Conservation (phyloP, 2,888 invertebrate species). For the Parnassius glacialis region DNA sequence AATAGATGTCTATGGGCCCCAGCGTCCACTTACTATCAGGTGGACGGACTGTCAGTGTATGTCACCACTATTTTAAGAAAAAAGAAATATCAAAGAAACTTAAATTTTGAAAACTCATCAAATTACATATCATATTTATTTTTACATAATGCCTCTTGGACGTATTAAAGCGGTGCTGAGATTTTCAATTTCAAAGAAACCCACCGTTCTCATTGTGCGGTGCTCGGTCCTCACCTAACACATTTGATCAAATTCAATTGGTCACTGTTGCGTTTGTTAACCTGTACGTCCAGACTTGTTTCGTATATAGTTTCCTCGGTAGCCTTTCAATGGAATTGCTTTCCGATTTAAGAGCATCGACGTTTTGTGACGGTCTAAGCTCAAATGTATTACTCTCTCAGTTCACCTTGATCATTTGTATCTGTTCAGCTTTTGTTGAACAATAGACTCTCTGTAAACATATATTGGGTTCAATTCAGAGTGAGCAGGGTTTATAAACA, state of each 20-base stretch:
- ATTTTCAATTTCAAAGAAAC: constrained; percentile 17
- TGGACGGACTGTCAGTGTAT: no score
- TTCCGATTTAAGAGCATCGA: constrained; percentile 29
- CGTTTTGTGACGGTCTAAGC: constrained; percentile 11
- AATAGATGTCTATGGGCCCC: no score
- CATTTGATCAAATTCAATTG: constrained; percentile 29
- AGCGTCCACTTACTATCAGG: no score
- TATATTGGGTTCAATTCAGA: neutral
- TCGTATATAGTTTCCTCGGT: constrained; percentile 24
- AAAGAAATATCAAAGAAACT: no score
- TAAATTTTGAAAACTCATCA: no score
- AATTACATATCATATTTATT: no score
- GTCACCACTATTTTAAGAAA: no score
- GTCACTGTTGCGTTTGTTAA: constrained; percentile 20
- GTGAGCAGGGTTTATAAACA: no score
- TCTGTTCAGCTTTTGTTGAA: neutral
- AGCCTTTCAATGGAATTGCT: constrained; percentile 37
- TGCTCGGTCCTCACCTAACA: constrained; percentile 16
- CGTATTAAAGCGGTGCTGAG: constrained; percentile 2
- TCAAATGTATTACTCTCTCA: constrained; percentile 6
- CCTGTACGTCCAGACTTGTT: constrained; percentile 23
- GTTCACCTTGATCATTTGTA: constrained; percentile 18
- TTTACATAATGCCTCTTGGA: no score
- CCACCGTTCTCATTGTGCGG: constrained; percentile 14
- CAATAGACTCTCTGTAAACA: neutral